Percentiles rank a stretch among this genome's conserved stretches.
These are phyloP conservation scores for Mesochorus sp. DNA, from an alignment of 2,888 invertebrate species.

Conservation along the genomic window DNA sequence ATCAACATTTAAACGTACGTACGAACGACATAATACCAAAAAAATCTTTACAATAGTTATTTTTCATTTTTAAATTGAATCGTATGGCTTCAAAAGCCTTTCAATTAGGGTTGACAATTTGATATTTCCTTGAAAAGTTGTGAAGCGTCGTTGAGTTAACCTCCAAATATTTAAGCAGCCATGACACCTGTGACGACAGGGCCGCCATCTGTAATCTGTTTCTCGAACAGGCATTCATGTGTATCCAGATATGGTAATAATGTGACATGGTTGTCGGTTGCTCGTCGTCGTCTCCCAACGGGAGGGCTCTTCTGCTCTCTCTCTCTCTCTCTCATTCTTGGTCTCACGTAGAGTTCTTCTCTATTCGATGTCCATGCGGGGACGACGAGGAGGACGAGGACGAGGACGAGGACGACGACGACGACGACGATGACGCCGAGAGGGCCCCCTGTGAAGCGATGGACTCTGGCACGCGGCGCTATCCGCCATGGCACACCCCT, in stretches of 20 bases:
- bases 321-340: constrained; percentile 60
- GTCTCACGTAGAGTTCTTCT: constrained; percentile 73
- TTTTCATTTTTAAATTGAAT: too few relatives aligned
- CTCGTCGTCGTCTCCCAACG: constrained; percentile 80
- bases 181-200: constrained; percentile 44
- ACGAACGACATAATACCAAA: too few relatives aligned
- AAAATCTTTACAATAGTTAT: too few relatives aligned
- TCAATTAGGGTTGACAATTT: too few relatives aligned
- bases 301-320: constrained; percentile 73
- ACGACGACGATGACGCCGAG: constrained; percentile 46
- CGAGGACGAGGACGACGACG: neutral
- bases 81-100: too few relatives aligned
- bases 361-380: constrained; percentile 43
- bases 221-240: constrained; percentile 23
- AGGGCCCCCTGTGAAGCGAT: constrained; percentile 79
- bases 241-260: constrained; percentile 80
- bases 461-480: constrained; percentile 79
- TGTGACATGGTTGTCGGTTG: constrained; percentile 81
- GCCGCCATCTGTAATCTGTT: constrained; percentile 37
- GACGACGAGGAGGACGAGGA: too few relatives aligned
- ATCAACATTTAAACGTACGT: too few relatives aligned
- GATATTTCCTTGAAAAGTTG: neutral
- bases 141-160: constrained; percentile 3
- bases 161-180: constrained; percentile 31
- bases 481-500: constrained; percentile 66